These are phyloP conservation scores for Halocaridina rubra DNA, from an alignment of 2,888 invertebrate species.

Conservation along the genomic window DNA sequence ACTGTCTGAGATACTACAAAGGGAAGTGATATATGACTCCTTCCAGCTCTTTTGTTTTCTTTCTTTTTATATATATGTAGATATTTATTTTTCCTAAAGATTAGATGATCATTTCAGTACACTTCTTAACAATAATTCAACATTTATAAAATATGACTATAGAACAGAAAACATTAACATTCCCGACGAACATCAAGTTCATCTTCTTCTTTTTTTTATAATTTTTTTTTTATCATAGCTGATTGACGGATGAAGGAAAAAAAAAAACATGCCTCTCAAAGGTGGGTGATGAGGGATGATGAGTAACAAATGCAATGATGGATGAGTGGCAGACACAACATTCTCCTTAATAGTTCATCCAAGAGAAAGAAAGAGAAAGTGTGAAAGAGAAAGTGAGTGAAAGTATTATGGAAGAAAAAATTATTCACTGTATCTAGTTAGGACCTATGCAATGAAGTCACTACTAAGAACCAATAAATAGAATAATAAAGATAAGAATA, in stretches of 20 bases:
- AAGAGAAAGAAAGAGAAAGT: background rate
- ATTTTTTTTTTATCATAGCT: background rate
- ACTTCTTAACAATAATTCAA: constrained; percentile 45
- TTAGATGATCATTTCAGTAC: constrained; percentile 5
- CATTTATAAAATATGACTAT: constrained; percentile 54
- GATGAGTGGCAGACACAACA: constrained; percentile 36
- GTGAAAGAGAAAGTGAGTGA: background rate
- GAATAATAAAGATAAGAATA: too few species aligned
- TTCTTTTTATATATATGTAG: background rate
- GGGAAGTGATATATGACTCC: background rate
- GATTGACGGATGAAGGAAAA: background rate
- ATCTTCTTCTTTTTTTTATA: constrained; percentile 12
- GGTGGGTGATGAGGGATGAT: constrained; percentile 34
- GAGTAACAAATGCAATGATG: constrained; percentile 51
- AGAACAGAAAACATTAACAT: constrained; percentile 46
- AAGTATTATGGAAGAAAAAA: background rate
- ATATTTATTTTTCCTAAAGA: background rate
- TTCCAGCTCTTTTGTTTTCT: too few species aligned
- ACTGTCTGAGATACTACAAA: background rate
- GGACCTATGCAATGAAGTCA: constrained; percentile 26
- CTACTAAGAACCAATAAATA: background rate
- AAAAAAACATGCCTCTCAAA: constrained; percentile 4
- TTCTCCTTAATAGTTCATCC: background rate
- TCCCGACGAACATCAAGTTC: constrained; percentile 47
- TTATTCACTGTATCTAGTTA: background rate